Evolutionary conservation across 2,797 vertebrate genomes (phyloP), one percentile per base, ranked within the genome.

Genomic region (Poeciliopsis turneri): DNA sequence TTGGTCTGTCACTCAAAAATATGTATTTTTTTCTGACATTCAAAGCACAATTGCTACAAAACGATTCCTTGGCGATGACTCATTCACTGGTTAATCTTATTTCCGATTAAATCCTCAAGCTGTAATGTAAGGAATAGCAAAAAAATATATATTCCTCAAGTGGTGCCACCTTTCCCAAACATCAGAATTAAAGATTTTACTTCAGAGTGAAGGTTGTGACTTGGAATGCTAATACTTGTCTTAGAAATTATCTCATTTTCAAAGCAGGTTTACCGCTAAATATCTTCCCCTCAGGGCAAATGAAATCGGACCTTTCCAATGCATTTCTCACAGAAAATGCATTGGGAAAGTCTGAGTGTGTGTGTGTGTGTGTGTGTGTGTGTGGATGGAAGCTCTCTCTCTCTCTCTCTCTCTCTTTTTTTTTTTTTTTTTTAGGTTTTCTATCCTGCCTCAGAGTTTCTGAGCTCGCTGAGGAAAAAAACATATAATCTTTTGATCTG

Each of bases 171-270:
- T 75, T 80, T 4, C 30, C 59, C 33, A 81, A 66, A 76, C 66
- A 81, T 84, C 20, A 57, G 75, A 75, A 84, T 89, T 74, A 82
- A 69, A 68, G 68, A 78, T 86, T 87, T 77, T 66, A 33, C 79
- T 81, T 5, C 81, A 23, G 78, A 83, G 80, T 90, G 79, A 86
- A 80, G 77, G 77, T 72, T 36, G 68, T 69, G 80, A 78, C 57
- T 85, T 81, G 72, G 85, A 89, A 87, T 91, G 47, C 76, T 80
- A 88, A 91, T 91, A 87, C 82, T 83, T 82, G 80, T 90, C 80
- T 90, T 82, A 82, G 66, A 87, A 85, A 84, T 85, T 9, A 86
- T 89, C 87, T 86, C 11, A 79, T 75, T 87, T 78, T 83, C 43
- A 84, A 84, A 78, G 53, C 33, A 78, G 28, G 8, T 68, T 77